Conservation (phyloP, 2,113 vertebrate genomes). For the Rallus limicola region DNA sequence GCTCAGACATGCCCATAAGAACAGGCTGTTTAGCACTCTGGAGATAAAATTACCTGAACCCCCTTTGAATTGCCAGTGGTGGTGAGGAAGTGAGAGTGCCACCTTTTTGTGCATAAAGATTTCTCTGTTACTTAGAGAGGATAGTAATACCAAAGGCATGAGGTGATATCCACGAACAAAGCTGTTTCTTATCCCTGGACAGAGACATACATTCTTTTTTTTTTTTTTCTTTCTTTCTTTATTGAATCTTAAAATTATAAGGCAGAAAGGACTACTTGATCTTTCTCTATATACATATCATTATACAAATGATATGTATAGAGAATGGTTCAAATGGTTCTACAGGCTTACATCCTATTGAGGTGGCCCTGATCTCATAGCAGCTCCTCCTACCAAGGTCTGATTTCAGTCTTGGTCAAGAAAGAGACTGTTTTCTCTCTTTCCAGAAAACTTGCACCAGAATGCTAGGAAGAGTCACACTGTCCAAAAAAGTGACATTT, state of each 20-base stretch:
- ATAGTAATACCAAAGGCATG: not conserved
- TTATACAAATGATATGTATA: not conserved
- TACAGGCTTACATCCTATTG: not conserved
- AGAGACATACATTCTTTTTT: not conserved
- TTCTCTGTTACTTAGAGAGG: not conserved
- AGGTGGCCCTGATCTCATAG: not conserved
- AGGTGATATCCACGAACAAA: not conserved
- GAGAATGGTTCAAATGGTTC: not conserved
- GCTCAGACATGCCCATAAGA: not conserved
- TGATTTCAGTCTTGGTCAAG: not conserved
- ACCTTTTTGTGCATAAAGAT: not conserved
- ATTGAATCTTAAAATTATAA: not conserved
- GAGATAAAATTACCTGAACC: not conserved
- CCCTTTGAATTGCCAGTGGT: not conserved
- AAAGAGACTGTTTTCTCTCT: not conserved
- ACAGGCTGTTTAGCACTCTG: not conserved
- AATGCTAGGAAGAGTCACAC: not conserved
- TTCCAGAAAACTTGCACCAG: not conserved
- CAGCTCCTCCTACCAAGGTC: not conserved
- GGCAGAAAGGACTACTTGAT: not conserved
- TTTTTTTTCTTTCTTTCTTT: not conserved
- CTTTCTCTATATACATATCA: not conserved
- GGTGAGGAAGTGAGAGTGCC: not conserved
- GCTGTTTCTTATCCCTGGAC: not conserved
- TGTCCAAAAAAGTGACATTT: not conserved